Base-by-base conservation (phyloP, 2,888 invertebrate species). In the Ceratothoa steindachneri region DNA sequence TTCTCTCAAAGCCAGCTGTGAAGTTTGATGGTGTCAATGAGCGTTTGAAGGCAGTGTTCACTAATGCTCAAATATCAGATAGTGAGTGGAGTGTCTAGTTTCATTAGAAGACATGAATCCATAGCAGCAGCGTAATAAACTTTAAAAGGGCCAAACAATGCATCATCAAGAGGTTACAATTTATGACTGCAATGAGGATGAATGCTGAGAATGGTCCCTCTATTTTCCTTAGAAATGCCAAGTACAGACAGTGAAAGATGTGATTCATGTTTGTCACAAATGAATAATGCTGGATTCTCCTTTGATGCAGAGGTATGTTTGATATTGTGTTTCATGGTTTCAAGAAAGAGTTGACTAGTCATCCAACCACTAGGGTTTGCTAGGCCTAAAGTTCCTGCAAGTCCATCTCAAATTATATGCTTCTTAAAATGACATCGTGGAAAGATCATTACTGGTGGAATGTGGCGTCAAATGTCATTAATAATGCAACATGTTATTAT, bases 181-280 rank as follows among this genome's bases (percentile, higher is more conserved):
- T 83, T 84, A 75, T 84, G 83, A 52, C 82, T 82, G 71, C 82
- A 83, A 80, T 85, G 84, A 29, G 83, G 83, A 30, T 84, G 84
- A 69, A 85, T 81, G n/a, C 83, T 83, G 27, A 85, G 74, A 80
- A 85, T 79, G 19, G 83, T 83, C 22, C 85, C 82, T 12, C 84
- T 84, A 81, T 83, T 83, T 53, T 82, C 82, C 81, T 83, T 82
- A 68, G 82, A 81, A 67, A 80, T 81, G 67, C 83, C 81, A 60
- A 85, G 65, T 9, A 71, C 74, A 9, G 80, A 73, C 22, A 81
- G 24, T 30, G 74, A 74, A 7, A 81, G 73, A 73, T 81, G 82
- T 22, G 78, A 76, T 24, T 81, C 74, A 74, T 82, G 82, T 68
- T 82, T 82, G 78, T 80, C 81, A 41, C 80, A 71, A 41, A 82